Percentiles rank a stretch among this genome's conserved stretches.
Evolutionary conservation across 2,888 invertebrate species (phyloP).

Genomic region (Dyspetes luteomarginatus): DNA sequence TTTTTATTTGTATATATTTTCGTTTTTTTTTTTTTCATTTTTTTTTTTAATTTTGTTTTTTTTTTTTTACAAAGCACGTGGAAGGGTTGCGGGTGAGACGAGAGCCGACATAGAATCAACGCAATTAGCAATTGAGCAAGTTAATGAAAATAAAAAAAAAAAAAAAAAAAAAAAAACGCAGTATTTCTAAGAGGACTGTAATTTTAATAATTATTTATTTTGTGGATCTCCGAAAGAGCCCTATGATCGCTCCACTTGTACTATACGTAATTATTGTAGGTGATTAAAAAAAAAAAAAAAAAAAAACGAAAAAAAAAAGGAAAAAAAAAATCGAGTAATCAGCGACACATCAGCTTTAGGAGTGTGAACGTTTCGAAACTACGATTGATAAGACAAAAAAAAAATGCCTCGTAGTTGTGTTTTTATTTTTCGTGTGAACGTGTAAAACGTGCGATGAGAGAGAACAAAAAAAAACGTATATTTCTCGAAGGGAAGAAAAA

Average conservation of each 20-base stretch:
- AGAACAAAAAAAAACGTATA: constrained; percentile 55
- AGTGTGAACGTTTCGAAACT: constrained; percentile 55
- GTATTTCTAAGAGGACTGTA: constrained; percentile 83
- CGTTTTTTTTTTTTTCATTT: constrained; percentile 27
- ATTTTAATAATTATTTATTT: constrained; percentile 83
- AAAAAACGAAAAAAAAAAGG: constrained; percentile 35
- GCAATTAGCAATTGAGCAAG: constrained; percentile 42
- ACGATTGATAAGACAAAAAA: constrained; percentile 64
- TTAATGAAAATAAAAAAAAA: constrained; percentile 37
- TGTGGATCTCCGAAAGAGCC: constrained; percentile 80
- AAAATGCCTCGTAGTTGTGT: constrained; percentile 76
- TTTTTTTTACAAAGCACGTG: not conserved
- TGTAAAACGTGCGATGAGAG: constrained; percentile 73
- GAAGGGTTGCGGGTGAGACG: constrained; percentile 29
- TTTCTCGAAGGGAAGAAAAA: constrained; percentile 18
- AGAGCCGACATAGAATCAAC: constrained; percentile 60
- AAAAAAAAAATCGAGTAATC: constrained; percentile 34
- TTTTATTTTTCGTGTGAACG: constrained; percentile 79
- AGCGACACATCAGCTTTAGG: constrained; percentile 55
- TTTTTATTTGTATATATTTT: constrained; percentile 21
- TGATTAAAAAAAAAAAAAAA: constrained; percentile 48
- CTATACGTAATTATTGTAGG: constrained; percentile 76
- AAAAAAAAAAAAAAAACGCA: constrained; percentile 73
- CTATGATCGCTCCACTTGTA: constrained; percentile 81
- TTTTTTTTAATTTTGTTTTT: constrained; percentile 32